Evolutionary conservation across 2,888 invertebrate species (phyloP).

Genomic region (Sepiola atlantica): DNA sequence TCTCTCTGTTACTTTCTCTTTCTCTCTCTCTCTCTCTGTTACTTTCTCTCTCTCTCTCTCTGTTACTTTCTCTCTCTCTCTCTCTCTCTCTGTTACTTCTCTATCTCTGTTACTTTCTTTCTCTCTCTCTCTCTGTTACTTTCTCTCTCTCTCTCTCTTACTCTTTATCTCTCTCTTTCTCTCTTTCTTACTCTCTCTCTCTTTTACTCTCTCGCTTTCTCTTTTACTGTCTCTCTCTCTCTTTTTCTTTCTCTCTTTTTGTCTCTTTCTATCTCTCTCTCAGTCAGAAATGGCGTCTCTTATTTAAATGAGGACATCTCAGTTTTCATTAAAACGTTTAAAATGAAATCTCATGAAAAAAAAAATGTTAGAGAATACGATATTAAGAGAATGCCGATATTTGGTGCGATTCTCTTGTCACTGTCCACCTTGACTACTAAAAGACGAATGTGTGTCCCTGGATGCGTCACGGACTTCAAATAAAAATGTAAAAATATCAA

Average conservation of each 20-base stretch:
- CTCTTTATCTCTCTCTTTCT: background rate
- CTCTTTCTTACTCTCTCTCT: background rate
- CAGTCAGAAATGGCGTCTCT: background rate
- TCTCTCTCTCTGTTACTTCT: no score
- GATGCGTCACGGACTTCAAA: no score
- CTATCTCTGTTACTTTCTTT: no score
- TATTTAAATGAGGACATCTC: background rate
- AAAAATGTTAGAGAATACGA: background rate
- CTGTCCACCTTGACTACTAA: background rate
- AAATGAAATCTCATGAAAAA: background rate
- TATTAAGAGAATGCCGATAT: background rate
- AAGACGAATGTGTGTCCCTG: background rate
- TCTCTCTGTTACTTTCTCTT: no score
- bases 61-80: background rate
- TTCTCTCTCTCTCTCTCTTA: background rate
- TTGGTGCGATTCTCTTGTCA: background rate
- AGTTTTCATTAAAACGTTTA: background rate
- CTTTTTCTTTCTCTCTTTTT: no score
- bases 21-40: no score
- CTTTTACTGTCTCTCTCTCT: no score
- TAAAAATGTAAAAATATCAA: no score
- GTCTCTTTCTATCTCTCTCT: background rate
- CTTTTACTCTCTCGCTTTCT: no score
- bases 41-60: background rate
- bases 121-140: background rate